These are phyloP conservation scores for Sarcophaga caerulescens DNA, from an alignment of 2,888 invertebrate genomes.

Conservation along the genomic window DNA sequence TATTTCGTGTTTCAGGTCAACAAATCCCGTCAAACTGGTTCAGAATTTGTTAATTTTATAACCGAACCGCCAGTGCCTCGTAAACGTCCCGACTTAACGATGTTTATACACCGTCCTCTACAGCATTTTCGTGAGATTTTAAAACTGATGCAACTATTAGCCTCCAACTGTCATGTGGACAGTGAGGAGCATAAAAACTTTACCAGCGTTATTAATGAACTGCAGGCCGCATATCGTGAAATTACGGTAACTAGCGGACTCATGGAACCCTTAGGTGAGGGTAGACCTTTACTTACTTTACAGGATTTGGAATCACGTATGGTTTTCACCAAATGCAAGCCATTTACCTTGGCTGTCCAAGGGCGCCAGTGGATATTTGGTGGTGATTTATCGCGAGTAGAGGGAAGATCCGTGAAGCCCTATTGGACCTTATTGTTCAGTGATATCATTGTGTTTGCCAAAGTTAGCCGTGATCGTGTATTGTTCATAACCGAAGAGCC, in stretches of 20 bases:
- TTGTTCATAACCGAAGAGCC: slow-evolving; percentile 94
- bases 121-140: slow-evolving; percentile 89
- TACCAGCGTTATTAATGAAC: slow-evolving; percentile 79
- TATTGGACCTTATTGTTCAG: slow-evolving; percentile 93
- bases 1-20: slow-evolving; percentile 82
- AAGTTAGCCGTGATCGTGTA: slow-evolving; percentile 92
- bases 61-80: slow-evolving; percentile 91
- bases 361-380: slow-evolving; percentile 95
- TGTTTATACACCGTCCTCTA: slow-evolving; percentile 91
- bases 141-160: slow-evolving; percentile 83
- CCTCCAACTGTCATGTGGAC: slow-evolving; percentile 80
- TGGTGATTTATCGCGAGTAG: slow-evolving; percentile 91
- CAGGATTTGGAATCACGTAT: slow-evolving; percentile 93
- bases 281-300: slow-evolving; percentile 89
- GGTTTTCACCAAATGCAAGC: slow-evolving; percentile 95
- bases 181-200: slow-evolving; percentile 81
- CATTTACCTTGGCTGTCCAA: slow-evolving; percentile 91
- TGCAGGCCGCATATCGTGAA: slow-evolving; percentile 88
- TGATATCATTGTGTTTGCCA: slow-evolving; percentile 92
- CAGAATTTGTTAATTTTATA: slow-evolving; percentile 90
- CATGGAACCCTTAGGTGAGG: slow-evolving; percentile 93
- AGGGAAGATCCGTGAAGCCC: slow-evolving; percentile 90
- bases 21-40: slow-evolving; percentile 87
- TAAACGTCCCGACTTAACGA: slow-evolving; percentile 91
- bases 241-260: slow-evolving; percentile 91